Evolutionary conservation across 2,888 invertebrate genomes (phyloP), one percentile per base, ranked within the genome.

Genomic region (Drosophila conformis): DNA sequence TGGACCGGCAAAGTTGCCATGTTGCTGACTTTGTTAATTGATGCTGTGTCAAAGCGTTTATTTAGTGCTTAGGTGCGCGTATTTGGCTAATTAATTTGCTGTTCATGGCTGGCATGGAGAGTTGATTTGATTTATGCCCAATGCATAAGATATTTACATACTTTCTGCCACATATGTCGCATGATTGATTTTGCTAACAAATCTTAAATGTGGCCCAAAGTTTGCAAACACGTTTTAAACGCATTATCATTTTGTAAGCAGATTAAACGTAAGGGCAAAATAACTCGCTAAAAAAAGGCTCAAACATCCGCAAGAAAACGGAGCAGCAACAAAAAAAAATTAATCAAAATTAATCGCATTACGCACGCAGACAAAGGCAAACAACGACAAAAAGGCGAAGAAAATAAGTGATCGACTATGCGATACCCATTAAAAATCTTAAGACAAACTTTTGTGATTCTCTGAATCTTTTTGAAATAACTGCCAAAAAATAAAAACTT

Each of bases 331-430:
- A 21, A 11, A 25, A 54, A 38, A 42, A 69, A 77, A 80, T 86
- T 86, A 90, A 90, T 85, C 87, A 89, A 80, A 83, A 86, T 89
- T 86, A 85, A 85, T 85, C 89, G 90, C 84, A 71, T 85, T 80
- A 83, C 62, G 66, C 63, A 70, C 69, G 64, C 80, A 73, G 65
- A 68, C 56, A 61, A 60, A 33, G 35, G 51, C 51, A 54, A 72
- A 69, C 40, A 77, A 59, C 54, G 51, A 36, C 36, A 59, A 49
- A 29, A 25, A 29, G 2, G 11, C 8, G 25, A 11, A 15, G n/a
- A 0, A 15, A 6, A 4, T n/a, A 1, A 52, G 11, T 27, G 38
- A 27, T 18, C 49, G 52, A 58, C 57, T 40, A 18, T 1, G 5
- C 0, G 29, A 67, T 74, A 79, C 68, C 51, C 61, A 46, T 29